Evolutionary conservation across 2,113 vertebrate genomes (phyloP).

Genomic region (Otocyon megalotis): DNA sequence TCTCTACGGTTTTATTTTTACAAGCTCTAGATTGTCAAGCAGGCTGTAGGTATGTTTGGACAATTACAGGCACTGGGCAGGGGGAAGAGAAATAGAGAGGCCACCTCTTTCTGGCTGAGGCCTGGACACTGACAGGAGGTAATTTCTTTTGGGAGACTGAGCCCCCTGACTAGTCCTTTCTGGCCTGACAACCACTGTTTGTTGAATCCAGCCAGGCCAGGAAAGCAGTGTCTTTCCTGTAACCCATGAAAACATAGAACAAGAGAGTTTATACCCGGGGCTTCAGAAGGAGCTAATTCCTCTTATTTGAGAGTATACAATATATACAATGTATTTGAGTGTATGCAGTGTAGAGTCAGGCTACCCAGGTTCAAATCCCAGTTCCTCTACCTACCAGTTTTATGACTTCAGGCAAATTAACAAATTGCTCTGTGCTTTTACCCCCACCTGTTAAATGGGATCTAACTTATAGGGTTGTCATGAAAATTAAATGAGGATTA

Average conservation of each 20-base stretch:
- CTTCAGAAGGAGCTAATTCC: not conserved
- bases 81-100: not conserved
- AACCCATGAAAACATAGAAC: not conserved
- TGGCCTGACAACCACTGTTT: not conserved
- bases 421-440: not conserved
- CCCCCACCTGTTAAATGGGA: not conserved
- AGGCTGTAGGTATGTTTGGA: not conserved
- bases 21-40: not conserved
- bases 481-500: not conserved
- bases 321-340: no score
- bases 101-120: not conserved
- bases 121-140: not conserved
- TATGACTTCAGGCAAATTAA: not conserved
- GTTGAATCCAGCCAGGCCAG: not conserved
- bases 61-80: not conserved
- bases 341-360: not conserved
- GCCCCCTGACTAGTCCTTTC: not conserved
- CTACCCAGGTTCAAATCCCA: not conserved
- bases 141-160: not conserved
- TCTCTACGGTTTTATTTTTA: conserved; percentile 25
- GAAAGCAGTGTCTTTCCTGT: not conserved
- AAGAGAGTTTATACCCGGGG: not conserved
- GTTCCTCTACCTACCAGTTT: not conserved
- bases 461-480: not conserved
- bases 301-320: not conserved